Evolutionary conservation across 2,113 vertebrate species (phyloP).

Genomic region (Tupaia chinensis): DNA sequence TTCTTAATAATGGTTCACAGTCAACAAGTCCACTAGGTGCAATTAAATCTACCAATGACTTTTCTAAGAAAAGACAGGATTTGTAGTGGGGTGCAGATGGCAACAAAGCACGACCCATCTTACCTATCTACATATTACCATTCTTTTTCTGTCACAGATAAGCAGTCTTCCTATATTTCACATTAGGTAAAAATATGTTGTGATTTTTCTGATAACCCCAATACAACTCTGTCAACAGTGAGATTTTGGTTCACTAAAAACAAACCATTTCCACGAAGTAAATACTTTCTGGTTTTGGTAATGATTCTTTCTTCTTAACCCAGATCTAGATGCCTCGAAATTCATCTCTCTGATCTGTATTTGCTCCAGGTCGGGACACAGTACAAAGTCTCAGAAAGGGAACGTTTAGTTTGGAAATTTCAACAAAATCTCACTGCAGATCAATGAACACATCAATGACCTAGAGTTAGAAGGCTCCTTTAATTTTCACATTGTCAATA

Average conservation of each 20-base stretch:
- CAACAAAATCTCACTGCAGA: conserved; percentile 48
- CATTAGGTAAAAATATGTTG: not conserved
- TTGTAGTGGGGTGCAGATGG: not conserved
- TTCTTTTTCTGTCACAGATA: not conserved
- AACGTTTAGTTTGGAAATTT: conserved; percentile 69
- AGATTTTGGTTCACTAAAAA: conserved; percentile 21
- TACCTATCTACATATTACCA: not conserved
- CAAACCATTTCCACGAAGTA: not conserved
- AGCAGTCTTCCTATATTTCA: not conserved
- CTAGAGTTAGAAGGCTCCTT: not conserved
- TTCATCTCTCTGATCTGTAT: conserved; percentile 64
- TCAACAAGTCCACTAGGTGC: not conserved
- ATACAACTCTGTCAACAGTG: not conserved
- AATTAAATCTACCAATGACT: not conserved
- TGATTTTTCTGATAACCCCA: too few species aligned
- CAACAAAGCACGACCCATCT: not conserved
- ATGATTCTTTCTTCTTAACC: conserved; percentile 50
- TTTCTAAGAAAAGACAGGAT: not conserved
- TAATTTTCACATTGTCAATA: not conserved
- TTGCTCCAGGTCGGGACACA: conserved; percentile 70
- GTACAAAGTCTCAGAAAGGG: conserved; percentile 72
- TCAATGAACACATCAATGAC: conserved; percentile 6
- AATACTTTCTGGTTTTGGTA: conserved; percentile 30
- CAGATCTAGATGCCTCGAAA: conserved; percentile 12
- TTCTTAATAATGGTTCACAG: not conserved